phyloP scores from a whole-genome alignment of 2,797 vertebrate species.

The Tragopan temminckii region DNA sequence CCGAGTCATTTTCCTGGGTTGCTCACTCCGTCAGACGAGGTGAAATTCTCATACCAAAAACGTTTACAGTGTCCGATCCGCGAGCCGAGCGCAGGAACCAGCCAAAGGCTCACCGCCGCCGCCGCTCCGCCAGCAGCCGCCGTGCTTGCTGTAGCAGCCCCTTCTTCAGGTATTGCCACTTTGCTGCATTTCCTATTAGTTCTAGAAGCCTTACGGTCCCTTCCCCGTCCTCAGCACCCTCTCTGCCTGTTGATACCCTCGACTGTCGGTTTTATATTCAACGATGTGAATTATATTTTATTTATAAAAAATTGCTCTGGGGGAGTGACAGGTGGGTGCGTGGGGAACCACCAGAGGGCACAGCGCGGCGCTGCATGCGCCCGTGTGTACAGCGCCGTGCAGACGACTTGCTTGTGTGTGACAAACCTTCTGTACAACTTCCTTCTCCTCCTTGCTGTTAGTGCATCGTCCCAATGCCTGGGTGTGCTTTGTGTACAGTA shows the following conservation, averaged over 20 bases:
- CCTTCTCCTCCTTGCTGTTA: conserved; percentile 79
- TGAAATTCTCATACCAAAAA: conserved; percentile 71
- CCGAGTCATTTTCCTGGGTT: not conserved
- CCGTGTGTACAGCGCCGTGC: conserved; percentile 49
- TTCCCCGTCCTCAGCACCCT: conserved; percentile 60
- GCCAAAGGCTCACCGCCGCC: conserved; percentile 75
- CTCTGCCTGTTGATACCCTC: conserved; percentile 74
- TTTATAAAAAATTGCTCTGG: conserved; percentile 73
- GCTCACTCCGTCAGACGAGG: conserved; percentile 54
- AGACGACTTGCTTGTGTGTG: conserved; percentile 60
- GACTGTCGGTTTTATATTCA: conserved; percentile 70
- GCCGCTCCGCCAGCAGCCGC: conserved; percentile 44
- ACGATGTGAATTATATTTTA: conserved; percentile 75
- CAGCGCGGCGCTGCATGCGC: conserved; percentile 15
- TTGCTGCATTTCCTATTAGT: conserved; percentile 75
- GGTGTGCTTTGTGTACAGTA: conserved; percentile 86
- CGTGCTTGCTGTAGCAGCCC: conserved; percentile 67
- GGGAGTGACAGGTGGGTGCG: conserved; percentile 57
- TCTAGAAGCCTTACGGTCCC: conserved; percentile 84
- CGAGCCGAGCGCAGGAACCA: conserved; percentile 64
- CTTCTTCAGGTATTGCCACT: conserved; percentile 67
- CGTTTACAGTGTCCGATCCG: conserved; percentile 76
- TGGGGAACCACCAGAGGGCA: not conserved
- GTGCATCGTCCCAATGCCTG: conserved; percentile 79
- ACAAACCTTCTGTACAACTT: conserved; percentile 59